These are phyloP conservation scores for Brachionus sp. DNA, from an alignment of 1,140 invertebrate genomes.

Conservation along the genomic window DNA sequence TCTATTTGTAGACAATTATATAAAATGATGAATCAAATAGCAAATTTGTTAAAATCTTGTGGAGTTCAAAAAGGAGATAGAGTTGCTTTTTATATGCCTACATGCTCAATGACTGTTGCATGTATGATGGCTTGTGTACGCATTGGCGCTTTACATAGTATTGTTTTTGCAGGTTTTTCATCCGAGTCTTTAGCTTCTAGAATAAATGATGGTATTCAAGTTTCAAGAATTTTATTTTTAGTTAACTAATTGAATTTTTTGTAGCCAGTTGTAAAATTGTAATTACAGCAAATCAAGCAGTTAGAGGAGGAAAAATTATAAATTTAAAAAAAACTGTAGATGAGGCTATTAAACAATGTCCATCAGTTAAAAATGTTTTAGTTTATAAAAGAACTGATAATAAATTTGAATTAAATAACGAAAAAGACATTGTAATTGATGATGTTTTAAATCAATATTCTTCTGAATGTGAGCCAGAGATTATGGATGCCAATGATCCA, in stretches of 20 bases:
- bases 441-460: conserved; percentile 47
- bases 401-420: neutral
- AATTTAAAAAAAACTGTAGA: conserved; percentile 63
- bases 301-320: conserved; percentile 61
- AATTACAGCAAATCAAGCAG: conserved; percentile 62
- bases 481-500: conserved; percentile 62
- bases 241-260: neutral
- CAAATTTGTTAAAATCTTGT: conserved; percentile 59
- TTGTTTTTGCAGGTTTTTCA: conserved; percentile 67
- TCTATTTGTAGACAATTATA: neutral
- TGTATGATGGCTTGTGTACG: conserved; percentile 63
- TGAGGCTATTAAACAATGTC: conserved; percentile 59
- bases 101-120: conserved; percentile 60
- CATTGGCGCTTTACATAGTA: conserved; percentile 63
- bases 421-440: conserved; percentile 50
- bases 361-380: conserved; percentile 61
- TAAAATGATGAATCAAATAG: conserved; percentile 51
- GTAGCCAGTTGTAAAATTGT: conserved; percentile 51
- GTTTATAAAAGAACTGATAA: conserved; percentile 54
- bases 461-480: conserved; percentile 54
- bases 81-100: conserved; percentile 64
- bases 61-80: conserved; percentile 62
- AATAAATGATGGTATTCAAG: conserved; percentile 61
- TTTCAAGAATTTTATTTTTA: neutral
- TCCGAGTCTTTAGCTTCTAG: conserved; percentile 63